These are phyloP conservation scores for Andrena bucephala DNA, from an alignment of 2,888 invertebrate species.

Conservation along the genomic window DNA sequence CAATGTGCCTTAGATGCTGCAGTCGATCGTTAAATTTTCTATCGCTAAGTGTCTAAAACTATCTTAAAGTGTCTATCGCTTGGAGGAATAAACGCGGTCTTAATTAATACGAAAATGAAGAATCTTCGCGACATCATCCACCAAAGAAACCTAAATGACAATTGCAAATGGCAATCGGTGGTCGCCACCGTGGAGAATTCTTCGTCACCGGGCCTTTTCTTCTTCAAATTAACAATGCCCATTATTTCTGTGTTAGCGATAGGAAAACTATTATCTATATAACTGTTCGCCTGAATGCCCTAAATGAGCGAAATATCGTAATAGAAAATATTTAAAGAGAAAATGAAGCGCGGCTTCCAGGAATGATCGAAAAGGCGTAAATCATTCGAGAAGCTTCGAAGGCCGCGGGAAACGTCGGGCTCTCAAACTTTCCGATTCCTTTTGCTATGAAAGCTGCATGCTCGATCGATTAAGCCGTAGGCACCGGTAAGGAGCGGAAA, in stretches of 20 bases:
- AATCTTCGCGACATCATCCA: neutral
- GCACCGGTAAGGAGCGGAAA: slow-evolving; percentile 56
- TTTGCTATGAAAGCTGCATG: slow-evolving; percentile 24
- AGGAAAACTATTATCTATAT: neutral
- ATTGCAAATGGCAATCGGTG: slow-evolving; percentile 21
- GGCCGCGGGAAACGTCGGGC: too few species aligned
- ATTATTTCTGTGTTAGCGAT: neutral
- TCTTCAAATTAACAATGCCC: neutral
- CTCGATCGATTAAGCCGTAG: slow-evolving; percentile 44
- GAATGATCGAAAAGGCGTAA: too few species aligned
- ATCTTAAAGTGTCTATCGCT: neutral
- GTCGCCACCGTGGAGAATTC: neutral
- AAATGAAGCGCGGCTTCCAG: neutral
- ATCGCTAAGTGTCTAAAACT: neutral
- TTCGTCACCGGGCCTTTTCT: slow-evolving; percentile 10
- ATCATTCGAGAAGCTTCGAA: neutral
- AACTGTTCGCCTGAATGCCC: too few species aligned
- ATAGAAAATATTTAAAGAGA: too few species aligned
- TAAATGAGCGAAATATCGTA: too few species aligned
- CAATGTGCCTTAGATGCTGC: slow-evolving; percentile 14
- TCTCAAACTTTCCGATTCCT: slow-evolving; percentile 29
- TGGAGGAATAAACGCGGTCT: slow-evolving; percentile 4
- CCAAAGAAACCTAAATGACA: neutral
- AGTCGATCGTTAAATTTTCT: slow-evolving; percentile 9
- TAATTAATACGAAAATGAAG: slow-evolving; percentile 2